Evolutionary conservation across 2,888 invertebrate genomes (phyloP).

Genomic region (Nephrotoma guestfalica): DNA sequence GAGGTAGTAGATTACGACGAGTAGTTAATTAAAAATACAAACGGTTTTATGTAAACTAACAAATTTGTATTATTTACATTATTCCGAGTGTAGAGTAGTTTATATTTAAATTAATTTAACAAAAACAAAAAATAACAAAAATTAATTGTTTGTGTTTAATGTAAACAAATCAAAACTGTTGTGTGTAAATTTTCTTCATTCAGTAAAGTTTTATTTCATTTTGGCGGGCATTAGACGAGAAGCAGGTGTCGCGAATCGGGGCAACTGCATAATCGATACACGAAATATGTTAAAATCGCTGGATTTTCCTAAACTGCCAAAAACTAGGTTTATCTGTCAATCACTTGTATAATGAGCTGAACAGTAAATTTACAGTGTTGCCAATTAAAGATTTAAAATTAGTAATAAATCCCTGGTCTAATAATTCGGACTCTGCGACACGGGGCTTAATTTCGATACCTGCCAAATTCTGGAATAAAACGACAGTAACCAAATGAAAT

Average conservation of each 20-base stretch:
- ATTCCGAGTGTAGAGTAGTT: not conserved
- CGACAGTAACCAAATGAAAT: no score
- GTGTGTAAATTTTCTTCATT: not conserved
- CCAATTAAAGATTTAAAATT: no score
- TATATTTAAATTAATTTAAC: not conserved
- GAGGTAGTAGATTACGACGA: not conserved
- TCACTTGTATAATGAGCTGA: no score
- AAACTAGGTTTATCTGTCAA: no score
- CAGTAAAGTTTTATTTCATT: not conserved
- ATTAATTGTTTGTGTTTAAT: not conserved
- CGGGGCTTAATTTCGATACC: no score
- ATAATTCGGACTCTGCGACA: no score
- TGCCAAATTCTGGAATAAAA: no score
- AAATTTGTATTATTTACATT: not conserved
- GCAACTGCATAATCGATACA: no score
- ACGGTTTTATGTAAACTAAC: not conserved
- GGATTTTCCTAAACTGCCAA: no score
- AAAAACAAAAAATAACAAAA: not conserved
- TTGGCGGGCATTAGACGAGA: not conserved
- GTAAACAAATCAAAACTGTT: not conserved
- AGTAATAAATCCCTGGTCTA: no score
- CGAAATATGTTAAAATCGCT: no score
- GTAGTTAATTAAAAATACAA: not conserved
- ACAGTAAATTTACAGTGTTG: no score
- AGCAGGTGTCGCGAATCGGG: not conserved